Evolutionary conservation across 2,113 vertebrate species (phyloP), one percentile per base, ranked within the genome.

Genomic region (Hymenochirus boettgeri): DNA sequence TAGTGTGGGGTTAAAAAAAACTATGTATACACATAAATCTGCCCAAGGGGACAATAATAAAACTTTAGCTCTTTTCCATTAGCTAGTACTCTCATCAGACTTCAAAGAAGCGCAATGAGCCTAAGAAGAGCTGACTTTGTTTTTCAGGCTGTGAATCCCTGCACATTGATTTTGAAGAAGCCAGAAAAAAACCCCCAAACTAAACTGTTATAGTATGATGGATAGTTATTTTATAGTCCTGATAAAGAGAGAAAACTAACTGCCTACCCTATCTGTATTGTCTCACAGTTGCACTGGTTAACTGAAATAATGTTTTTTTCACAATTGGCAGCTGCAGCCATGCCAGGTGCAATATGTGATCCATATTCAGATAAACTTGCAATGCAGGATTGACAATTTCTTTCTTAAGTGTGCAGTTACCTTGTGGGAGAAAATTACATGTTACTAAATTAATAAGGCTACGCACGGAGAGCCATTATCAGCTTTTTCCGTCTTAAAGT

Each of bases 201-300:
- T 24, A 60, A 47, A 31, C 48, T 45, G 53, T 50, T 53, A 67
- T 51, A 29, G 9, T 4, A 31, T 58, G 65, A 69, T 60, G 17
- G 48, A 69, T 69, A 42, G 56, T 60, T 57, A 58, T 69, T 67
- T 69, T 53, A 69, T 60, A 60, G 65, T 50, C 29, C 56, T 69
- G 65, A 69, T 53, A 25, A 57, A 60, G 65, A 69, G 48, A 21
- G 52, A 69, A 27, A 27, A 37, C 65, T 47, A 60, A 69, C 46
- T 69, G 65, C 48, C 50, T 26, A 47, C 48, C 17, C 23, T 69
- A 55, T 51, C 56, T 58, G 64, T 9, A 67, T 67, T 67, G 65
- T 69, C 47, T 60, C 65, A 60, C 56, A 69, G 65, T 60, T 60
- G 65, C 45, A 57, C 48, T 45, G 24, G n/a, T n/a, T n/a, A n/a